Base-by-base conservation (phyloP, 2,797 vertebrate species). In the Cuculus canorus region DNA sequence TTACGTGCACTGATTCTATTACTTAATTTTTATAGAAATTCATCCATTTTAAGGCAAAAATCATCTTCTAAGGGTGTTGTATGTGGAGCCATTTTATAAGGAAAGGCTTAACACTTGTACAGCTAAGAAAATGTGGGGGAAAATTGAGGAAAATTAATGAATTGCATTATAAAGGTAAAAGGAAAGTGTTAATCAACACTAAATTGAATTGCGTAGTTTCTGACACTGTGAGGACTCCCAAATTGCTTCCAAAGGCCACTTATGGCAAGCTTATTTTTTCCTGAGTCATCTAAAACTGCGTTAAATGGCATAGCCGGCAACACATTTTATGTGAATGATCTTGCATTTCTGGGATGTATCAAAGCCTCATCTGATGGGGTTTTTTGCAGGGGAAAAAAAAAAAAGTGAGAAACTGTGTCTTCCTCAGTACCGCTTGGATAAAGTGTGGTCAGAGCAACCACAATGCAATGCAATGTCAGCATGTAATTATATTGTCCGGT, bases 161-260 rank as follows among this genome's bases (percentile, higher is more conserved):
- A 48, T 60, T 64, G 30, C 21, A 13, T 70, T 3, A 41, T 70
- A 72, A 65, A 88, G 9, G 5, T 75, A 65, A 59, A 89, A 30
- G 5, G 28, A 88, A 88, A 80, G 68, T 73, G 30, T 4, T 53
- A 35, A 45, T 50, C 33, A 77, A 82, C 92, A 45, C 8, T 73
- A 64, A 88, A 52, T 33, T 59, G 16, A 56, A 32, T 17, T 13
- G 1, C 8, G 10, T 90, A 5, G 3, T 18, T 82, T 93, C 90
- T 84, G 64, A 6, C 28, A 73, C 32, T 52, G 10, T 56, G 15
- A 77, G 22, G 56, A 56, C 48, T 93, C n/a, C 9, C 71, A 57
- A 95, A 94, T 89, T 89, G 41, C 35, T 95, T 94, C 41, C 41
- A 86, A 84, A 94, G 92, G 37, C 32, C 65, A 33, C 45, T 52